Conservation (phyloP, 2,888 invertebrate genomes). For the Cataglyphis cursor region DNA sequence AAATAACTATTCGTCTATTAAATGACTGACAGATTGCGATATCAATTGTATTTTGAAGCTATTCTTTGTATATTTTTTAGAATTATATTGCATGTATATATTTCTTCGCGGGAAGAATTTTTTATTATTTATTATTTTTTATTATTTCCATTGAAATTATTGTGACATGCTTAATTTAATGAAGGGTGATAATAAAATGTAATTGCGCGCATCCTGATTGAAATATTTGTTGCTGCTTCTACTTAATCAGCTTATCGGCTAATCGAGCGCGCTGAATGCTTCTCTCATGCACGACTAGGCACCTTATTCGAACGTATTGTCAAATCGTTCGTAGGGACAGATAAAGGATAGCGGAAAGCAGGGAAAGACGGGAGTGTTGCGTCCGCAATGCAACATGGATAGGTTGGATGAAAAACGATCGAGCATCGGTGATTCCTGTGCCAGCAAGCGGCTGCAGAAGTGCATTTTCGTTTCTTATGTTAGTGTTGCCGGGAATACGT, state of each 20-base stretch:
- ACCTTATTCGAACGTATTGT: slow-evolving; percentile 53
- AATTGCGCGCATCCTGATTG: slow-evolving; percentile 28
- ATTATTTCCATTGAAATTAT: background rate
- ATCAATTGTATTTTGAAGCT: background rate
- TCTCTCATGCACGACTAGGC: slow-evolving; percentile 37
- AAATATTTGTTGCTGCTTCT: slow-evolving; percentile 48
- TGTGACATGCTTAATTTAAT: background rate
- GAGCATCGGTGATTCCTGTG: slow-evolving; percentile 14
- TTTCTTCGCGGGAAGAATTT: background rate
- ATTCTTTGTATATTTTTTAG: background rate
- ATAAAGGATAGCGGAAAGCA: slow-evolving; percentile 39
- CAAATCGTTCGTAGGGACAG: slow-evolving; percentile 29
- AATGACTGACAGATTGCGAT: background rate
- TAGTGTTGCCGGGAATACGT: background rate
- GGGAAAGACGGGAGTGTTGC: background rate
- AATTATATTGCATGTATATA: slow-evolving; percentile 7
- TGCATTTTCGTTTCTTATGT: slow-evolving; percentile 27
- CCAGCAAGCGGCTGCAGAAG: slow-evolving; percentile 11
- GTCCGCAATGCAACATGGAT: slow-evolving; percentile 21
- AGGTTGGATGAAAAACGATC: slow-evolving; percentile 43
- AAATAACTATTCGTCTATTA: background rate
- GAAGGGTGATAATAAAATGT: background rate
- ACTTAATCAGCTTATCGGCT: slow-evolving; percentile 9
- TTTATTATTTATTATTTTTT: background rate
- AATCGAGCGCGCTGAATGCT: slow-evolving; percentile 22